Evolutionary conservation across 2,888 invertebrate species (phyloP), one percentile per base, ranked within the genome.

Genomic region (Tinea pellionella): DNA sequence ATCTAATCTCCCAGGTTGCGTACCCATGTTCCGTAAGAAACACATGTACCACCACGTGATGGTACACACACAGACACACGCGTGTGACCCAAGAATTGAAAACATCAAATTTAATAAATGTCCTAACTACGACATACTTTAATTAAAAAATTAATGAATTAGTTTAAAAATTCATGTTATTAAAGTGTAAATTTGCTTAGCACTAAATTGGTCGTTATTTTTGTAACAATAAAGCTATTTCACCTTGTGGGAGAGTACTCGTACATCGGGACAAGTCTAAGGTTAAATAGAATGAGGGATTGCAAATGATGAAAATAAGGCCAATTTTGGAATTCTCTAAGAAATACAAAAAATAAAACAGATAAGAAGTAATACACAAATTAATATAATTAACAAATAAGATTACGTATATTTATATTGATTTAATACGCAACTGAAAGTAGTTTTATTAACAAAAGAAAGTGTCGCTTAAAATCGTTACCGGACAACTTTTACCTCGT

Each of bases 191-290:
- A 24, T 24, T 24, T 15, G 15, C 13, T 1, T 53, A 53, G 16
- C n/a, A 24, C 6, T 24, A 24, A 24, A 24, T 24, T 24, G 24
- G 53, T 53, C 12, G 19, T 18, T 53, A 24, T 53, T 18, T 12
- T 9, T 53, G 53, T 24, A 53, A 24, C 53, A 24, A 53, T 24
- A 24, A 53, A 19, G n/a, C 8, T 2, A 12, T 53, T 53, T 24
- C n/a, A 86, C 86, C 84, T 85, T 83, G 86, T 84, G 86, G 86
- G 86, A 84, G 86, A 83, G 76, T 73, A n/a, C n/a, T n/a, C n/a
- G n/a, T n/a, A 71, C 68, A 68, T 67, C 69, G 77, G 73, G 75
- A 77, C 74, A 77, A 71, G 75, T 77, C 69, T 81, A 80, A 84
- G 82, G 81, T 82, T 83, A 78, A 77, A 75, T 69, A 69, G 76